These are phyloP conservation scores for Lamellibrachia satsuma DNA, from an alignment of 2,888 invertebrate species.

Conservation along the genomic window DNA sequence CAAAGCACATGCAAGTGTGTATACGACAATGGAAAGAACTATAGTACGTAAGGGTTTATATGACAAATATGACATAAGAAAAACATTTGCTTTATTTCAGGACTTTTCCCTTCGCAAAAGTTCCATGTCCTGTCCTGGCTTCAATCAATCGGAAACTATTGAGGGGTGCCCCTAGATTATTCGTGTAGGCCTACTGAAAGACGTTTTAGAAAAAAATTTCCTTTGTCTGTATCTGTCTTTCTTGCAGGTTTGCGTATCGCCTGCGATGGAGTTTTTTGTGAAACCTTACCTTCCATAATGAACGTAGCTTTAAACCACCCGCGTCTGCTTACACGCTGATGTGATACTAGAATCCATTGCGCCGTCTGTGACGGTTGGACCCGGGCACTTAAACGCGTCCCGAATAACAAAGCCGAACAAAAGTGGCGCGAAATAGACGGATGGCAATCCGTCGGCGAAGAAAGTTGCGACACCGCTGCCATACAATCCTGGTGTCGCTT, in stretches of 20 bases:
- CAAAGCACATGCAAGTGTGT: neutral
- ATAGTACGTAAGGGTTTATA: neutral
- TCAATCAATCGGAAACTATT: neutral
- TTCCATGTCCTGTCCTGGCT: neutral
- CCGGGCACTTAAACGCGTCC: neutral
- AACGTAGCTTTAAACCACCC: neutral
- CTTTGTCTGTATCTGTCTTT: neutral
- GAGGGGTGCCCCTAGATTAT: neutral
- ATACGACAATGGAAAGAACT: neutral
- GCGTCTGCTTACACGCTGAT: neutral
- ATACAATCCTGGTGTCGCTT: neutral
- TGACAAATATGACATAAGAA: neutral
- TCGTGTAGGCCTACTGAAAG: neutral
- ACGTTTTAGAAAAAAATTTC: neutral
- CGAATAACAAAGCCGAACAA: neutral
- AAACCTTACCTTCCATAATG: conserved; percentile 8
- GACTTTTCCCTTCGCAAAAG: neutral
- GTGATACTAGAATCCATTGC: neutral
- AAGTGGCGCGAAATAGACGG: neutral
- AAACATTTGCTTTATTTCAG: neutral
- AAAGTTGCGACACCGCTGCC: neutral
- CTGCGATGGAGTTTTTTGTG: neutral
- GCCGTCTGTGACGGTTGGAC: neutral
- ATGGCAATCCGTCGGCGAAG: neutral
- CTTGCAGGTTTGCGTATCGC: neutral